phyloP scores from a whole-genome alignment of 2,797 vertebrate species.

The Microchirus variegatus region DNA sequence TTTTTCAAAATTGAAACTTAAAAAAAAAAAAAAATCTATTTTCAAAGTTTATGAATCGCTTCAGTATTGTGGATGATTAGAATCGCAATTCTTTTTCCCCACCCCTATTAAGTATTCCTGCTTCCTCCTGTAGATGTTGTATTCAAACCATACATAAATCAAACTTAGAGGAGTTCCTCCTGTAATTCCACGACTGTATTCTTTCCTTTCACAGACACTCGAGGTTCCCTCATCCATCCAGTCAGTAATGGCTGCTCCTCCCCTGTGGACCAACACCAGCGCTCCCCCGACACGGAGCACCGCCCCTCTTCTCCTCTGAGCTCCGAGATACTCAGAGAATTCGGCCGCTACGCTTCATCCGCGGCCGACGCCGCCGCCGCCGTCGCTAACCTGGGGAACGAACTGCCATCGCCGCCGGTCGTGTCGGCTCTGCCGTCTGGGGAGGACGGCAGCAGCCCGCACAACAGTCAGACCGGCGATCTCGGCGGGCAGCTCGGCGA shows the following conservation, averaged over 20 bases:
- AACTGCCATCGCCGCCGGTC: slow-evolving; percentile 41
- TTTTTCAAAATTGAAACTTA: too few species aligned
- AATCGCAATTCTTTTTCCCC: too few species aligned
- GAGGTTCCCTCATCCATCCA: slow-evolving; percentile 70
- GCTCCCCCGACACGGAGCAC: slow-evolving; percentile 81
- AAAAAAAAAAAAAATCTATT: too few species aligned
- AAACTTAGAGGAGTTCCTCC: too few species aligned
- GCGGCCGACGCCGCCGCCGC: slow-evolving; percentile 75
- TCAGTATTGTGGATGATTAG: too few species aligned
- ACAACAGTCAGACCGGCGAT: slow-evolving; percentile 61
- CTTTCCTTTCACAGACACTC: slow-evolving; percentile 79
- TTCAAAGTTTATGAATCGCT: too few species aligned
- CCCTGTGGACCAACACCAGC: slow-evolving; percentile 79
- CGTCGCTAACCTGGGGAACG: slow-evolving; percentile 56
- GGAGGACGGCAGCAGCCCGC: slow-evolving; percentile 47
- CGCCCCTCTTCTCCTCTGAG: slow-evolving; percentile 88
- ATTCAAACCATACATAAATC: too few species aligned
- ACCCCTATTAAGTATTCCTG: neutral
- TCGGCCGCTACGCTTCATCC: slow-evolving; percentile 88
- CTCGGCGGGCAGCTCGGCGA: slow-evolving; percentile 67
- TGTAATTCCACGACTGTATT: slow-evolving; percentile 15
- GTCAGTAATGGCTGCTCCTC: slow-evolving; percentile 92
- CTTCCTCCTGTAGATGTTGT: neutral
- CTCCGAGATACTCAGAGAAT: slow-evolving; percentile 91
- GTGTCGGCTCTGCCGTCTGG: slow-evolving; percentile 43